A percentile compares a stretch with the other conserved stretches of the same genome.
phyloP scores from a whole-genome alignment of 1,140 invertebrate species.

The Zeugodacus cucurbitae region DNA sequence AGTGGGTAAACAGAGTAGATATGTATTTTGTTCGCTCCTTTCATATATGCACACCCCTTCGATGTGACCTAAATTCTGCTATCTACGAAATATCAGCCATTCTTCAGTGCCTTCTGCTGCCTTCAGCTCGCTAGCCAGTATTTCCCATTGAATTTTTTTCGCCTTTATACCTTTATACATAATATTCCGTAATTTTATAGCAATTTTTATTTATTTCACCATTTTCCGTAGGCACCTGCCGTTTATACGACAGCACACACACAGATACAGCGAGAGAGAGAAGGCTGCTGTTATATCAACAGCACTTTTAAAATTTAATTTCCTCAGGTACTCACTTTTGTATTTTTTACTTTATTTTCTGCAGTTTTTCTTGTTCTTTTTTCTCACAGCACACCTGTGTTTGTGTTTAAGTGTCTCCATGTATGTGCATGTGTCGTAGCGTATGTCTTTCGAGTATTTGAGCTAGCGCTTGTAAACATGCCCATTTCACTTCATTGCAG shows the following conservation, averaged over 20 bases:
- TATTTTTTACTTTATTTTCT: not conserved
- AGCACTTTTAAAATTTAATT: constrained; percentile 35
- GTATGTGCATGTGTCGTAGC: not conserved
- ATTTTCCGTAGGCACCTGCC: not conserved
- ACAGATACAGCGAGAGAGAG: not conserved
- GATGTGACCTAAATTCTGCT: not conserved
- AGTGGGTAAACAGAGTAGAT: not conserved
- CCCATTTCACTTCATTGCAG: constrained; percentile 11
- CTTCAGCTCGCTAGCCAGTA: not conserved
- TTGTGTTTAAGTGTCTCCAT: not conserved
- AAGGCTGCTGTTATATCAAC: not conserved
- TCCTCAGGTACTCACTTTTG: not conserved
- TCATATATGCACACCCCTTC: not conserved
- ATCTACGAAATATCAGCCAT: not conserved
- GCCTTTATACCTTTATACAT: not conserved
- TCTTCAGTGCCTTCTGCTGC: not conserved
- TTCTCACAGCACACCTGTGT: not conserved
- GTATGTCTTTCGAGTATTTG: not conserved
- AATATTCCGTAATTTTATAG: not conserved
- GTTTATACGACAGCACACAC: not conserved
- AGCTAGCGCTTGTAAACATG: constrained; percentile 11
- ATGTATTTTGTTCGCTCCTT: not conserved
- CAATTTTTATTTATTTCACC: not conserved
- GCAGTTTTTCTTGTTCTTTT: not conserved
- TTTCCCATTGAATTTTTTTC: not conserved